A percentile compares a stretch with the other conserved stretches of the same genome.
phyloP scores from a whole-genome alignment of 2,113 vertebrate genomes.

The Galbula dea region DNA sequence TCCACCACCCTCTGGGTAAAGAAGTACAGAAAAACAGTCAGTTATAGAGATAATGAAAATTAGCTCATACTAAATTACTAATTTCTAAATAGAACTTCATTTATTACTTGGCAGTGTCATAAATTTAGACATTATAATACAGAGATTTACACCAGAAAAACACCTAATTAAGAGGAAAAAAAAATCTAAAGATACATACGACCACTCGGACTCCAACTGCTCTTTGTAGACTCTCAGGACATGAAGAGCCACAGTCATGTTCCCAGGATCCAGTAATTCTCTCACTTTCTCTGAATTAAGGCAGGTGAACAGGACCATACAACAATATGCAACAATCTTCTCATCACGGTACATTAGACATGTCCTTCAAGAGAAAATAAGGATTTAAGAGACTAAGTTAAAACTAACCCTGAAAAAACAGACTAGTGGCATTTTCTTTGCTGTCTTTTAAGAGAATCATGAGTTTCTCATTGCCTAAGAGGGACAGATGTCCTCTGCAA shows the following conservation, averaged over 20 bases:
- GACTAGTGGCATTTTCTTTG: background rate
- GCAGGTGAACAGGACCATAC: slow-evolving; percentile 90
- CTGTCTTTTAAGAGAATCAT: background rate
- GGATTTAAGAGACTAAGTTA: background rate
- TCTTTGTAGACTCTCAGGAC: slow-evolving; percentile 82
- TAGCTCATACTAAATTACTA: background rate
- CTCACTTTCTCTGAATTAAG: slow-evolving; percentile 79
- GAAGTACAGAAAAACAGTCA: no score
- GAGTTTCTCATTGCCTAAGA: background rate
- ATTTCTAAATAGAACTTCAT: background rate
- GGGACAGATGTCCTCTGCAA: background rate
- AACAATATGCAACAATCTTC: slow-evolving; percentile 81
- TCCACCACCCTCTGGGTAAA: no score
- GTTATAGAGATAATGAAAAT: background rate
- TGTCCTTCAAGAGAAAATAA: slow-evolving; percentile 57
- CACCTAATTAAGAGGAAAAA: background rate
- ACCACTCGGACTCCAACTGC: slow-evolving; percentile 87
- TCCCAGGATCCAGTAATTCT: slow-evolving; percentile 73
- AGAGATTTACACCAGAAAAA: background rate
- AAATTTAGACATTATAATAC: background rate
- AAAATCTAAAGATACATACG: slow-evolving; percentile 75
- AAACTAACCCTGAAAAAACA: background rate
- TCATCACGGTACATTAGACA: slow-evolving; percentile 81
- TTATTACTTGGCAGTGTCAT: background rate
- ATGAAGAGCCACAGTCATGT: slow-evolving; percentile 72